Evolutionary conservation across 2,797 vertebrate species (phyloP).

Genomic region (Sarcophilus harrisii): DNA sequence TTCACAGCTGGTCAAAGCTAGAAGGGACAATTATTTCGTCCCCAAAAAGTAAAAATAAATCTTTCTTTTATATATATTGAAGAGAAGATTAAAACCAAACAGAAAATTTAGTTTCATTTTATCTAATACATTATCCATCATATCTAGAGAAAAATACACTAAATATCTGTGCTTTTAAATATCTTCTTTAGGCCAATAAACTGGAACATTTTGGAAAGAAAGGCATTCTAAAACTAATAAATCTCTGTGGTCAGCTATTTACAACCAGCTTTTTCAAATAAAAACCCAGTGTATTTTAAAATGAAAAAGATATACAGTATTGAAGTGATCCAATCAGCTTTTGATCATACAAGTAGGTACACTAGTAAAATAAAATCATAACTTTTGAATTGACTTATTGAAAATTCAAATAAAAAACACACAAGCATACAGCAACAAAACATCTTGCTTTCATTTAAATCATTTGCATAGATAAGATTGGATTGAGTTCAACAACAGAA

Average conservation of each 20-base stretch:
- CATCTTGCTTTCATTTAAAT: slow-evolving; percentile 1
- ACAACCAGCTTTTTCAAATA: background rate
- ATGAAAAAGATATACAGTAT: background rate
- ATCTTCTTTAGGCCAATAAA: background rate
- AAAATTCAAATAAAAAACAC: background rate
- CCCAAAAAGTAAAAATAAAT: slow-evolving; percentile 5
- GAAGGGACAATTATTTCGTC: background rate
- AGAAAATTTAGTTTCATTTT: background rate
- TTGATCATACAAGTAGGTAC: background rate
- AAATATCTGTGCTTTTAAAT: background rate
- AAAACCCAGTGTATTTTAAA: background rate
- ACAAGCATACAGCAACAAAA: background rate
- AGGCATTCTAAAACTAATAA: slow-evolving; percentile 1
- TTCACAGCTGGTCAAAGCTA: background rate
- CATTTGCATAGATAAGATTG: background rate
- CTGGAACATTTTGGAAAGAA: background rate
- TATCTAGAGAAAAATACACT: background rate
- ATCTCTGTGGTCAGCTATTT: background rate
- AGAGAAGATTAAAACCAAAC: slow-evolving; percentile 12
- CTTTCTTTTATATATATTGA: background rate
- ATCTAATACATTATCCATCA: background rate
- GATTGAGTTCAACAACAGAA: slow-evolving; percentile 1
- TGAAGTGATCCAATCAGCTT: background rate
- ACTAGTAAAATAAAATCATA: background rate
- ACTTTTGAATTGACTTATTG: too few relatives aligned